Percentiles rank a stretch among this genome's conserved stretches.
These are phyloP conservation scores for Aix galericulata DNA, from an alignment of 2,113 vertebrate species.

Conservation along the genomic window DNA sequence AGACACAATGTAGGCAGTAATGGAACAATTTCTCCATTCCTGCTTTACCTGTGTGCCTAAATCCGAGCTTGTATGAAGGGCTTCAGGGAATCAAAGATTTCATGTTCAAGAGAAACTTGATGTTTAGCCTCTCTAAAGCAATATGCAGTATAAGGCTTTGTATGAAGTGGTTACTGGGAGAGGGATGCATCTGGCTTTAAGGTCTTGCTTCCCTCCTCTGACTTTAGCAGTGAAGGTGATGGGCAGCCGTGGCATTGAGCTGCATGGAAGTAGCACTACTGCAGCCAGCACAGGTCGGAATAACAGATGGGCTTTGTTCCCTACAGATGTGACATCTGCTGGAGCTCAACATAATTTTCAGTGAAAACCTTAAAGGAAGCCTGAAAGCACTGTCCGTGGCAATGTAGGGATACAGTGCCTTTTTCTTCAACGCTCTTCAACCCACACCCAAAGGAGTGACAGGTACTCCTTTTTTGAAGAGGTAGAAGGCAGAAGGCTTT, in stretches of 20 bases:
- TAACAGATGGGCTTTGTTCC: background rate
- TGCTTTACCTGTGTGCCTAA: background rate
- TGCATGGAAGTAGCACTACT: too few species aligned
- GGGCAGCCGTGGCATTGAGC: background rate
- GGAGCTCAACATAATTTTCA: background rate
- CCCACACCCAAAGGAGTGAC: background rate
- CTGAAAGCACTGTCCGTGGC: background rate
- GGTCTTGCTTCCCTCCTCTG: background rate
- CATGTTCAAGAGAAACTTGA: background rate
- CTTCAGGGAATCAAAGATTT: background rate
- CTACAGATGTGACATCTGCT: background rate
- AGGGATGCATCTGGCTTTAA: background rate
- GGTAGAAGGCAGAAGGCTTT: background rate
- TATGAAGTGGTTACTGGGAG: background rate
- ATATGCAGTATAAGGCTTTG: background rate
- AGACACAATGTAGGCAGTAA: background rate
- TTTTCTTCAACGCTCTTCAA: background rate
- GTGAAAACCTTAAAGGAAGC: background rate
- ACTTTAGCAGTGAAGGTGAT: background rate
- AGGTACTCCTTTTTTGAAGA: background rate
- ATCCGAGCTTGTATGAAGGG: background rate
- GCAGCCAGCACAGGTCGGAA: background rate
- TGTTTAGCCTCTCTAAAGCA: background rate
- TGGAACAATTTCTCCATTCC: background rate
- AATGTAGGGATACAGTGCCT: fast-evolving